Evolutionary conservation across 2,113 vertebrate genomes (phyloP).

Genomic region (Cranoglanis bouderius): DNA sequence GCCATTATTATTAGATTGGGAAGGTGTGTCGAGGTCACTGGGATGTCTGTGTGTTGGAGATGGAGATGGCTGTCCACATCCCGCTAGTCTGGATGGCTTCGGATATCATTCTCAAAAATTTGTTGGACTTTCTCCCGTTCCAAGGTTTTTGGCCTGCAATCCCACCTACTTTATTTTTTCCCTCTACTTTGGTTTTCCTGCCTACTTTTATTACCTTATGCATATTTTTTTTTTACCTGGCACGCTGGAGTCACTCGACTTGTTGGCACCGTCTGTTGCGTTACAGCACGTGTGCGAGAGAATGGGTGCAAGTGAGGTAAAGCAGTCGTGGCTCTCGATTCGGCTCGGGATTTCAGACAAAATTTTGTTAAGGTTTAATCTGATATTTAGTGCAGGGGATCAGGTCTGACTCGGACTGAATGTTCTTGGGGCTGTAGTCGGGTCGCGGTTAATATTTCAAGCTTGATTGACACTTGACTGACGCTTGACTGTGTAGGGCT

Average conservation of each 20-base stretch:
- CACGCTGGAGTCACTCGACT: background rate
- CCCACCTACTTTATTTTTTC: background rate
- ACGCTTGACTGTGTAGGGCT: background rate
- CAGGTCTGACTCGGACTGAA: background rate
- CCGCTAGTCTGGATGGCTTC: background rate
- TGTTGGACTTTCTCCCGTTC: background rate
- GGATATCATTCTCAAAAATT: background rate
- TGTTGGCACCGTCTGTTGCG: background rate
- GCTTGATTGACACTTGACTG: background rate
- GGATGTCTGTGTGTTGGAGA: background rate
- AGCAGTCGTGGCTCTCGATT: background rate
- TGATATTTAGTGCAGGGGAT: background rate
- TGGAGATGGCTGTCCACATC: background rate
- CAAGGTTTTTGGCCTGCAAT: background rate
- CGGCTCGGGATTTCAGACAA: background rate
- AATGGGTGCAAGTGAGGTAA: constrained; percentile 8
- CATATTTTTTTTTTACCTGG: background rate
- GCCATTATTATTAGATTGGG: background rate
- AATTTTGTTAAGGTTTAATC: constrained; percentile 12
- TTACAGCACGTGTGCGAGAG: background rate
- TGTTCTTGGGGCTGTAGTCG: background rate
- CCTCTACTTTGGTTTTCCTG: background rate
- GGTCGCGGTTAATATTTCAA: constrained; percentile 8
- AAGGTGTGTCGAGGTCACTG: constrained; percentile 9
- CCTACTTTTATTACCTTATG: background rate